phyloP scores from a whole-genome alignment of 1,140 invertebrate species.

The Saccostrea glomerata region DNA sequence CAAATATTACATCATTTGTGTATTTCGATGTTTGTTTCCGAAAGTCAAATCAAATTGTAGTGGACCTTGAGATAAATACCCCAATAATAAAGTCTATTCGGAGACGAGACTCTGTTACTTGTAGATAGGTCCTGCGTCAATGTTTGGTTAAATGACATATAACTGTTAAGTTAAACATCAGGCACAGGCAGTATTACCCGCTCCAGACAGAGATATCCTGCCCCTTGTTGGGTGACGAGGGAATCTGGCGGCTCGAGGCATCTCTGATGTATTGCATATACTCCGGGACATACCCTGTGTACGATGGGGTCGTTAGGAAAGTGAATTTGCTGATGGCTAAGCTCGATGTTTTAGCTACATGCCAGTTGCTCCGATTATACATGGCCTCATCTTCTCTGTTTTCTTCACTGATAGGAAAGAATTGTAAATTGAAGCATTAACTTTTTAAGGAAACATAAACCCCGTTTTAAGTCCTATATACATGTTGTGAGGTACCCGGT shows the following conservation, averaged over 20 bases:
- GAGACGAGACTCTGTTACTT: not conserved
- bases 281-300: not conserved
- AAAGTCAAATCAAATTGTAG: constrained; percentile 1
- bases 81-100: not conserved
- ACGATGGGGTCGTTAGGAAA: not conserved
- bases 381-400: constrained; percentile 6
- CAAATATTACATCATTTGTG: not conserved
- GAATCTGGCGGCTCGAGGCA: constrained; percentile 4
- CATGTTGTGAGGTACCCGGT: constrained; percentile 1
- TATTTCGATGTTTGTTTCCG: not conserved
- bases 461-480: constrained; percentile 15
- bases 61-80: constrained; percentile 9
- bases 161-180: constrained; percentile 29
- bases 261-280: not conserved
- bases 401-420: constrained; percentile 19
- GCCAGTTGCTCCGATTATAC: constrained; percentile 2
- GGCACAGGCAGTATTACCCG: constrained; percentile 2
- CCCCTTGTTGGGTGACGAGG: not conserved
- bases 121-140: constrained; percentile 29
- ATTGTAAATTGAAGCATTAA: constrained; percentile 33
- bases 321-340: constrained; percentile 6
- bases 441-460: constrained; percentile 26
- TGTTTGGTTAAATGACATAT: constrained; percentile 20
- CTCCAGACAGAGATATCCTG: not conserved
- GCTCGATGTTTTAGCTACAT: constrained; percentile 19